These are phyloP conservation scores for Pteropus alecto DNA, from an alignment of 2,113 vertebrate genomes.

Conservation along the genomic window DNA sequence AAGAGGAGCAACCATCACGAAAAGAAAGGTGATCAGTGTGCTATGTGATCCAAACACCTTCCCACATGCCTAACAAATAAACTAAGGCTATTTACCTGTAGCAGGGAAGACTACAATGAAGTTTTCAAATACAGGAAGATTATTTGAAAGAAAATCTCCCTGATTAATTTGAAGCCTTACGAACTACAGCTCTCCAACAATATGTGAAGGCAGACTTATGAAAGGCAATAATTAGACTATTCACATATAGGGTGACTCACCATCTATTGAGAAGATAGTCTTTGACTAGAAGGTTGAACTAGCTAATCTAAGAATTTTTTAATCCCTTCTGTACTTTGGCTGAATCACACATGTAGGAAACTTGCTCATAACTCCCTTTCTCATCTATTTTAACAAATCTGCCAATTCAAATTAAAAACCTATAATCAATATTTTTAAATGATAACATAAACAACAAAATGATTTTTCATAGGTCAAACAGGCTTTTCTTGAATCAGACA, in stretches of 20 bases:
- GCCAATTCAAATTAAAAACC: conserved; percentile 29
- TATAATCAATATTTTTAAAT: background rate
- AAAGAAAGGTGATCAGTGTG: background rate
- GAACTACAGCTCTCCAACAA: background rate
- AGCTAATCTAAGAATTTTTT: background rate
- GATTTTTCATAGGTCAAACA: background rate
- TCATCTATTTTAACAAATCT: background rate
- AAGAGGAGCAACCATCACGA: background rate
- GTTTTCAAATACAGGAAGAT: background rate
- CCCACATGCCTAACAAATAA: background rate
- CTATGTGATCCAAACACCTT: background rate
- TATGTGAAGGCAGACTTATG: background rate
- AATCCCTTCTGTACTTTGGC: background rate
- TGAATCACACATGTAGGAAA: background rate
- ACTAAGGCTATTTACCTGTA: background rate
- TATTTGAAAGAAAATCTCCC: background rate
- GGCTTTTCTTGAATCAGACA: background rate
- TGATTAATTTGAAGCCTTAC: background rate
- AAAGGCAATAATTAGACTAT: background rate
- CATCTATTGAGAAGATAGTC: background rate
- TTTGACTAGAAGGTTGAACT: background rate
- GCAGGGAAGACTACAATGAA: background rate
- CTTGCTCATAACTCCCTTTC: background rate
- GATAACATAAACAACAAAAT: conserved; percentile 23
- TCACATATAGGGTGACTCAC: background rate